These are phyloP conservation scores for Marcusenius ussheri DNA, from an alignment of 2,113 vertebrate genomes.

Conservation along the genomic window DNA sequence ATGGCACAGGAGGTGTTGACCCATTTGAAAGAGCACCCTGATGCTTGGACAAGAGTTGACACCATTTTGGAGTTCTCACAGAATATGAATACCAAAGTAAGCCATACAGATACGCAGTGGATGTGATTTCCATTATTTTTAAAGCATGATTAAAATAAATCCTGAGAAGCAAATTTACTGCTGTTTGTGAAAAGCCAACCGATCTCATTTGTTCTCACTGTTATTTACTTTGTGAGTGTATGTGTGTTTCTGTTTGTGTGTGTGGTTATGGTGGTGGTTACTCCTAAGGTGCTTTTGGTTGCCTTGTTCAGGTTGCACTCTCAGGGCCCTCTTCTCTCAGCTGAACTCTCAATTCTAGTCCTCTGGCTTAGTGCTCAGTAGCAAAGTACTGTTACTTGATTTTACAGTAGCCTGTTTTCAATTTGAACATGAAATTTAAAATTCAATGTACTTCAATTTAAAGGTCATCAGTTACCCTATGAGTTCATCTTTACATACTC, in stretches of 20 bases:
- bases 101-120: slow-evolving; percentile 22
- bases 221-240: neutral
- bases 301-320: neutral
- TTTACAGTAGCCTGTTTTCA: neutral
- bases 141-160: neutral
- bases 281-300: slow-evolving; percentile 12
- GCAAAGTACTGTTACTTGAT: slow-evolving; percentile 20
- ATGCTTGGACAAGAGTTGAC: slow-evolving; percentile 97
- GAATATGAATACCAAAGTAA: slow-evolving; percentile 99
- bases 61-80: slow-evolving; percentile 98
- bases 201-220: slow-evolving; percentile 8
- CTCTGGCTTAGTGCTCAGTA: neutral
- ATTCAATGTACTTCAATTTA: neutral
- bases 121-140: neutral
- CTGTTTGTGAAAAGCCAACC: slow-evolving; percentile 6
- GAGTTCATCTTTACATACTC: neutral
- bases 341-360: slow-evolving; percentile 23
- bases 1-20: slow-evolving; percentile 97
- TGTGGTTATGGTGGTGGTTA: slow-evolving; percentile 11
- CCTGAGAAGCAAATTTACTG: neutral
- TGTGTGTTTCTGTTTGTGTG: neutral
- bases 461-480: neutral
- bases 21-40: slow-evolving; percentile 95
- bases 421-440: neutral
- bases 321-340: slow-evolving; percentile 6